Percentiles rank a stretch among this genome's conserved stretches.
Evolutionary conservation across 2,113 vertebrate genomes (phyloP).

Genomic region (Typhlomys cinereus): DNA sequence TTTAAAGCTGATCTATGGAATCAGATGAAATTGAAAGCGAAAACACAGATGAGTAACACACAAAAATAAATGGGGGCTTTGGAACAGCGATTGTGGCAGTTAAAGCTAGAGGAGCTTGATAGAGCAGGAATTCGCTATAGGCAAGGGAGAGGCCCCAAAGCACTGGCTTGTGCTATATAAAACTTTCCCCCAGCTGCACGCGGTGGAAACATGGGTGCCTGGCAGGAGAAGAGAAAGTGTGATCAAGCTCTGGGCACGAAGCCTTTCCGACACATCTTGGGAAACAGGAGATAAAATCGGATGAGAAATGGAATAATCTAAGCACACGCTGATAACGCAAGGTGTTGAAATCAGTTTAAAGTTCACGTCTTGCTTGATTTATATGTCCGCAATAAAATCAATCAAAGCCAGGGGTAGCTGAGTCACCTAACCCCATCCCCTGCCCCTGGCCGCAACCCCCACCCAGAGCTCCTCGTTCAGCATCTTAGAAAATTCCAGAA

Average conservation of each 20-base stretch:
- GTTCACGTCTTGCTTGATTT: constrained; percentile 61
- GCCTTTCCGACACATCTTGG: constrained; percentile 64
- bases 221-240: constrained; percentile 71
- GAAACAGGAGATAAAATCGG: constrained; percentile 76
- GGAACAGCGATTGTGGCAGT: neutral
- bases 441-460: neutral
- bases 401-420: neutral
- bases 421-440: neutral
- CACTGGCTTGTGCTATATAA: constrained; percentile 33
- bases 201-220: constrained; percentile 60
- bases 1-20: constrained; percentile 20
- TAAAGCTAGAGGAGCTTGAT: constrained; percentile 17
- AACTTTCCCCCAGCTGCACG: neutral
- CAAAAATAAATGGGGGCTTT: constrained; percentile 50
- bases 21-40: constrained; percentile 49
- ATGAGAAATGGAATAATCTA: constrained; percentile 67
- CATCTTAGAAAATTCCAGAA: neutral
- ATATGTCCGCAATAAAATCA: constrained; percentile 42
- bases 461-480: neutral
- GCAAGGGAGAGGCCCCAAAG: constrained; percentile 61
- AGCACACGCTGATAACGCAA: constrained; percentile 49
- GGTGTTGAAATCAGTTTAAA: constrained; percentile 68
- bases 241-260: constrained; percentile 50
- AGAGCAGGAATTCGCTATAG: constrained; percentile 70
- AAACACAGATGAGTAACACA: constrained; percentile 6